Conservation (phyloP, 2,113 vertebrate species). For the Fulica atra region DNA sequence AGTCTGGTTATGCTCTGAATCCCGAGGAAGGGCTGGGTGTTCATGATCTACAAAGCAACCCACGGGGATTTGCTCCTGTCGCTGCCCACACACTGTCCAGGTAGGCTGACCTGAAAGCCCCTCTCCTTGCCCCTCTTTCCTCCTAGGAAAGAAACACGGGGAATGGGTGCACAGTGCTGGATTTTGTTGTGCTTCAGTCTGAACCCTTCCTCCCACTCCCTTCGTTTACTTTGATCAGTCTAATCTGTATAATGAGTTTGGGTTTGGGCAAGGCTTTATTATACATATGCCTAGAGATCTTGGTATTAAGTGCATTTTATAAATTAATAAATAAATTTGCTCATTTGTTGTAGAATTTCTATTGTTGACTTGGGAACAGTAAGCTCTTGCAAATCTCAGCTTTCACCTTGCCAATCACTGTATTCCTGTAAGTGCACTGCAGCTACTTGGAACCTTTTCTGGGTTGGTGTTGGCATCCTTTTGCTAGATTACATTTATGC, state of each 20-base stretch:
- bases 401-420: slow-evolving; percentile 83
- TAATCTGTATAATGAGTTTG: background rate
- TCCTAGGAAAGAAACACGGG: background rate
- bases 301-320: slow-evolving; percentile 37
- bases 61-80: background rate
- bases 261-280: background rate
- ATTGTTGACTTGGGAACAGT: slow-evolving; percentile 75
- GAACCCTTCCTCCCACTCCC: background rate
- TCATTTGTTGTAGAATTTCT: slow-evolving; percentile 68
- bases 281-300: background rate
- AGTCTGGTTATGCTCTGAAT: background rate
- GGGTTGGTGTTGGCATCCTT: slow-evolving; percentile 89
- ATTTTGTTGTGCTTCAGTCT: background rate
- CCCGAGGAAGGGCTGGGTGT: background rate
- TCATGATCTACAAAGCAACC: background rate
- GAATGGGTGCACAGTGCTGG: background rate
- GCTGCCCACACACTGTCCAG: background rate
- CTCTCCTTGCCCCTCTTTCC: background rate
- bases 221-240: background rate
- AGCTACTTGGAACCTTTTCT: slow-evolving; percentile 92
- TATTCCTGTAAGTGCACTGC: slow-evolving; percentile 85
- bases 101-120: background rate
- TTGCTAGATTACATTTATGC: slow-evolving; percentile 98
- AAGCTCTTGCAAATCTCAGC: slow-evolving; percentile 71
- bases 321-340: slow-evolving; percentile 69